These are phyloP conservation scores for Stenurella melanura DNA, from an alignment of 2,888 invertebrate species.

Conservation along the genomic window DNA sequence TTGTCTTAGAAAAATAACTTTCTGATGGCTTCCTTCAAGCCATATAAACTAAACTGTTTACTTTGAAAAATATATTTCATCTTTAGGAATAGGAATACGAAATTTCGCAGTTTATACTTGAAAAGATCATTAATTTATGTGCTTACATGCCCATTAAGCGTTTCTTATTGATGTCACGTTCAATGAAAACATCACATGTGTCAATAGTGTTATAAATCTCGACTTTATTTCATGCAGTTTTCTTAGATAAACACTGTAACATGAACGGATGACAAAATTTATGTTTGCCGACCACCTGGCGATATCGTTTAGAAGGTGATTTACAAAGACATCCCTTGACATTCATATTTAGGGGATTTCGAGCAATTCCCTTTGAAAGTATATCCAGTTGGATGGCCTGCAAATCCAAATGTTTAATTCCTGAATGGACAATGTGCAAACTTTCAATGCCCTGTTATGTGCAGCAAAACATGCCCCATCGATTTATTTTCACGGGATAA, in stretches of 20 bases:
- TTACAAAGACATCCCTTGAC: slow-evolving; percentile 60
- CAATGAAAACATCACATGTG: slow-evolving; percentile 61
- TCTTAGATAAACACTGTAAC: slow-evolving; percentile 45
- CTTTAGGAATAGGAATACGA: slow-evolving; percentile 3
- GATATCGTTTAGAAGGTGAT: slow-evolving; percentile 58
- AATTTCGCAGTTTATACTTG: slow-evolving; percentile 27
- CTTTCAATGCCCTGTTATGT: slow-evolving; percentile 48
- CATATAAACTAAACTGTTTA: background rate
- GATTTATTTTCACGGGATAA: slow-evolving; percentile 51
- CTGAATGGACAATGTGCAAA: slow-evolving; percentile 64
- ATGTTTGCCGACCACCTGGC: slow-evolving; percentile 51
- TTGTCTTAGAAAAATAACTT: background rate
- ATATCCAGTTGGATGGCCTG: slow-evolving; percentile 52
- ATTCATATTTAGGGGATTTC: slow-evolving; percentile 57
- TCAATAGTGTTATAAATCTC: slow-evolving; percentile 52
- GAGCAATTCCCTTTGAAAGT: slow-evolving; percentile 52
- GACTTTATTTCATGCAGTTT: slow-evolving; percentile 46
- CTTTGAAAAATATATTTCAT: slow-evolving; percentile 1
- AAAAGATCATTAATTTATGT: slow-evolving; percentile 25
- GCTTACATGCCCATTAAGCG: slow-evolving; percentile 28
- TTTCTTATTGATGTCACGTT: slow-evolving; percentile 44
- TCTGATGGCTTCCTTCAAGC: background rate
- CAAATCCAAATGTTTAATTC: slow-evolving; percentile 61
- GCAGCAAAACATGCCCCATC: slow-evolving; percentile 51
- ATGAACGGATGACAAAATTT: slow-evolving; percentile 43